A percentile compares a stretch with the other conserved stretches of the same genome.
Evolutionary conservation across 1,140 invertebrate genomes (phyloP).

Genomic region (Temnothorax longispinosus): DNA sequence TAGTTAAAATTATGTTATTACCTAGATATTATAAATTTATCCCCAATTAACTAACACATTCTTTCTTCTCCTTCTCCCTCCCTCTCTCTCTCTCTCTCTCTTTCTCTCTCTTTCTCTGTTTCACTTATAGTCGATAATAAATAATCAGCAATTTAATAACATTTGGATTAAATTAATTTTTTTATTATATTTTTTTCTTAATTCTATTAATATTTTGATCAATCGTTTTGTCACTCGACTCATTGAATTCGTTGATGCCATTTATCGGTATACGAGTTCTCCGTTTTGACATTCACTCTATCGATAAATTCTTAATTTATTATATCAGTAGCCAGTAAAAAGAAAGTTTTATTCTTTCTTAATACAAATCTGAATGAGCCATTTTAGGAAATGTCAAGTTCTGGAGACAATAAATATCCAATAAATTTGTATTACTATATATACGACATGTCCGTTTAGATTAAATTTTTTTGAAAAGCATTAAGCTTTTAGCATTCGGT

Average conservation of each 20-base stretch:
- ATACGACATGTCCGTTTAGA: not conserved
- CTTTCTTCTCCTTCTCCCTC: no score
- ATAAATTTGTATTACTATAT: not conserved
- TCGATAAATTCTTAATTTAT: not conserved
- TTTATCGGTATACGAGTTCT: not conserved
- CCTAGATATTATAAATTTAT: not conserved
- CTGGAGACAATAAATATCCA: not conserved
- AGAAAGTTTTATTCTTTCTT: not conserved
- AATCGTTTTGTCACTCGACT: not conserved
- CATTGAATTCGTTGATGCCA: not conserved
- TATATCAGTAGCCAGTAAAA: slow-evolving; percentile 10
- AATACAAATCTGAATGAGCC: not conserved
- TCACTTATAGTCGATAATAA: slow-evolving; percentile 1
- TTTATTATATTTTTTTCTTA: not conserved
- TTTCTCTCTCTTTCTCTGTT: not conserved
- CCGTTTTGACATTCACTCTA: not conserved
- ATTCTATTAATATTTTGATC: not conserved
- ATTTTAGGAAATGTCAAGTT: not conserved
- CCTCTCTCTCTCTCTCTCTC: not conserved
- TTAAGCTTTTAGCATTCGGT: not conserved
- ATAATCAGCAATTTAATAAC: not conserved
- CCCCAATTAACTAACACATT: not conserved
- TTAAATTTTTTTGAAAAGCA: not conserved
- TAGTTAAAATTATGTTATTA: not conserved
- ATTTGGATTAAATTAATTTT: not conserved